Percentiles rank a stretch among this genome's conserved stretches.
phyloP scores from a whole-genome alignment of 2,113 vertebrate species.

The Octodon degus region DNA sequence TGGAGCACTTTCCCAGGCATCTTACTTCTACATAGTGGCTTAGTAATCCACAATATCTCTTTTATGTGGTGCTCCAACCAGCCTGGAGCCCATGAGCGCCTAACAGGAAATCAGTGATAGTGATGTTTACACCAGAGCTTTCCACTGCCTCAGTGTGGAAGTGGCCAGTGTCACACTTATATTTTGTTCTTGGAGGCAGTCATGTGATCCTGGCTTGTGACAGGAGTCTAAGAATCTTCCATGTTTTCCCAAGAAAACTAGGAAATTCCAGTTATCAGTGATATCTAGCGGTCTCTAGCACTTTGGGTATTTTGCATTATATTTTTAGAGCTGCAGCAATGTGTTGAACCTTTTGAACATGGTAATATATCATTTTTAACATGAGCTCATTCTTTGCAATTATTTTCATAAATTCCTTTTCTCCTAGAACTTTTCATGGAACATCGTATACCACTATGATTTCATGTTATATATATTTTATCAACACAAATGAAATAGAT shows the following conservation, averaged over 20 bases:
- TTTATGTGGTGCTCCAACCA: accelerated
- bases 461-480: not conserved
- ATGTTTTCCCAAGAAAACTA: not conserved
- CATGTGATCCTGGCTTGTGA: accelerated
- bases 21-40: not conserved
- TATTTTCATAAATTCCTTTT: not conserved
- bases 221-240: not conserved
- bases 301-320: not conserved
- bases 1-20: not conserved
- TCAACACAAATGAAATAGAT: not conserved
- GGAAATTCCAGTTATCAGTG: not conserved
- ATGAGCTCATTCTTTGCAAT: not conserved
- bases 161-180: accelerated
- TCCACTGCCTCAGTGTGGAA: not conserved
- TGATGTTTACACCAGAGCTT: not conserved
- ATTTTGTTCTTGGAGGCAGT: not conserved
- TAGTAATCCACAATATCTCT: not conserved
- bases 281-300: not conserved
- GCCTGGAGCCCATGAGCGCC: accelerated
- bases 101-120: not conserved
- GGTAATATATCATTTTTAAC: not conserved
- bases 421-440: not conserved
- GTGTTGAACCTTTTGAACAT: not conserved
- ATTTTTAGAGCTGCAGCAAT: not conserved
- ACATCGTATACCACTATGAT: not conserved